Evolutionary conservation across 1,140 invertebrate genomes (phyloP), one percentile per base, ranked within the genome.

Genomic region (Archivesica marissinica): DNA sequence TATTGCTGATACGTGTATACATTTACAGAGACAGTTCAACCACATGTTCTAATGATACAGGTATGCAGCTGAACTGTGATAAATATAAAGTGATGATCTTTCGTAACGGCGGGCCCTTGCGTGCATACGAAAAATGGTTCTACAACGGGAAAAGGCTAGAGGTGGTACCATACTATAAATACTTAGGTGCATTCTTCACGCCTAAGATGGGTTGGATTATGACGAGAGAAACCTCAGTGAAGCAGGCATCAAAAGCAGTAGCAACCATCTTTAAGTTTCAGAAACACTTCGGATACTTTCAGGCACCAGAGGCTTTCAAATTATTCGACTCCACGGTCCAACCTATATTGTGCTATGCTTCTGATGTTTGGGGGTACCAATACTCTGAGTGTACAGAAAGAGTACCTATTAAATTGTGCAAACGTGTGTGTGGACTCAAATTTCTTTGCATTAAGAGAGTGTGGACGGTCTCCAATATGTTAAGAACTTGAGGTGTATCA

Each of bases 31-130:
- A n/a, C n/a, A n/a, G n/a, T n/a, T n/a, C n/a, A n/a, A n/a, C n/a
- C n/a, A n/a, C n/a, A 41, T 77, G 17, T 61, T 77, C 52, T 61
- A 23, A 56, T 33, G 38, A 35, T 28, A 59, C 75, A 15, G 75
- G 75, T 11, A 47, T 79, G 61, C 25, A 38, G 35, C 35, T 79
- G 13, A 79, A 79, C 61, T 4, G 50, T 47, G 41, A 66, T 9
- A 79, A 79, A 79, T 64, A 59, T 25, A 79, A 79, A n/a, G 41
- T 64, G 20, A 79, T 68, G 41, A 41, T 79, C 20, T 79, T 66
- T 25, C 35, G 61, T 20, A 79, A 64, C 28, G 61, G 77, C n/a
- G 64, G 78, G 17, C 56, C 15, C n/a, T 28, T 70, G 41, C 28
- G 41, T 39, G 3, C 30, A 35, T 47, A 70, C 35, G 41, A 79